phyloP scores from a whole-genome alignment of 2,113 vertebrate species.

The Gallinago undulata region DNA sequence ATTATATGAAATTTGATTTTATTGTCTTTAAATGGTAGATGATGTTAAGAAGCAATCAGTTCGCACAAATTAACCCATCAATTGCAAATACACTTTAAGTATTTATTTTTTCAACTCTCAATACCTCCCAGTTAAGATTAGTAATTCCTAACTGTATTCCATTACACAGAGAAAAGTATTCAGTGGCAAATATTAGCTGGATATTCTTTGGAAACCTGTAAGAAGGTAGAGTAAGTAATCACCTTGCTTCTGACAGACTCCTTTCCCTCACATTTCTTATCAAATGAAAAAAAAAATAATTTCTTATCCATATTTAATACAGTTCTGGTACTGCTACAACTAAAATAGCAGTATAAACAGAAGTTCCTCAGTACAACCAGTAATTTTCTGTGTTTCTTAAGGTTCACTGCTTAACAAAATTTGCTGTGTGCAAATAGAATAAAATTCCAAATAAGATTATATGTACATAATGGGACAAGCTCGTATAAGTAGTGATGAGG shows the following conservation, averaged over 20 bases:
- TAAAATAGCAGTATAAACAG: background rate
- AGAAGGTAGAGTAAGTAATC: background rate
- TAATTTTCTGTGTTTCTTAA: background rate
- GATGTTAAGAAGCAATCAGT: background rate
- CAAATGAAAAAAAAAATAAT: background rate
- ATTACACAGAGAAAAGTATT: background rate
- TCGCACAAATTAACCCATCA: background rate
- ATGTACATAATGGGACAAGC: background rate
- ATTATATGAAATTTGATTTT: background rate
- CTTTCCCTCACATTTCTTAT: background rate
- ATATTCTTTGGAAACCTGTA: background rate
- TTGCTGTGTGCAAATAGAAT: background rate
- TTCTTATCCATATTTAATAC: background rate
- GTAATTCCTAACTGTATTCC: background rate
- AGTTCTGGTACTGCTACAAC: background rate
- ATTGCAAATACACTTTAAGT: background rate
- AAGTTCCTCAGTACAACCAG: background rate
- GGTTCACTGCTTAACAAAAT: background rate
- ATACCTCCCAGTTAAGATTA: background rate
- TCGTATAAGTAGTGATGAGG: background rate
- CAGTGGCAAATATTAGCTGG: background rate
- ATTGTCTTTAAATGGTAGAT: background rate
- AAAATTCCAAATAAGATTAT: background rate
- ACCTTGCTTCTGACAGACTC: background rate
- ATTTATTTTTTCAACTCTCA: background rate